Evolutionary conservation across 2,113 vertebrate species (phyloP).

Genomic region (Noturus placidus): DNA sequence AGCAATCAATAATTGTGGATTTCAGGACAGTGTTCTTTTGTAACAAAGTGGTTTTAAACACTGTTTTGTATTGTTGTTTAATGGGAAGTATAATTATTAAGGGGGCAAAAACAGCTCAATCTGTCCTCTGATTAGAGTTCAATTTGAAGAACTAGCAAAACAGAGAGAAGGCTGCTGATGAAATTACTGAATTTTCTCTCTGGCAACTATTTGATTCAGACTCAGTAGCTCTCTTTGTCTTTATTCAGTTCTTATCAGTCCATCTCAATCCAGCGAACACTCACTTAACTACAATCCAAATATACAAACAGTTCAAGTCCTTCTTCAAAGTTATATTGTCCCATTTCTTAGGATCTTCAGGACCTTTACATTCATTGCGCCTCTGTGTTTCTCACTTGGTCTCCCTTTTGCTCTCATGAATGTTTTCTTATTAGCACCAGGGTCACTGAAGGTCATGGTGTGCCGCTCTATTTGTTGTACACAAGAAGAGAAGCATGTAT

Average conservation of each 20-base stretch:
- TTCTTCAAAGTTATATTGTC: background rate
- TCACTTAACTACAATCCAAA: background rate
- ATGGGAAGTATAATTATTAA: background rate
- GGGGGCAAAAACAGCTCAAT: background rate
- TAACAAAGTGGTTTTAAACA: background rate
- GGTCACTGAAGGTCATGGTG: conserved; percentile 31
- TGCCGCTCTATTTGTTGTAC: background rate
- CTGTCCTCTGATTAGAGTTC: background rate
- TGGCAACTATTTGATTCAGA: background rate
- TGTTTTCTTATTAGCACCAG: conserved; percentile 6
- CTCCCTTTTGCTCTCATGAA: background rate
- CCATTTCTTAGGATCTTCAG: background rate
- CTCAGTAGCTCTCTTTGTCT: background rate
- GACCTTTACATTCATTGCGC: background rate
- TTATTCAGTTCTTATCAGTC: background rate
- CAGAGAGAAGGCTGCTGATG: background rate
- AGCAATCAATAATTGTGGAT: conserved; percentile 42
- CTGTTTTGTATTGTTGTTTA: background rate
- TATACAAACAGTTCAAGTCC: background rate
- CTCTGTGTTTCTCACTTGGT: background rate
- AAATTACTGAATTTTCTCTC: background rate
- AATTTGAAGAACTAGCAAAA: background rate
- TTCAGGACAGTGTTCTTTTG: conserved; percentile 44
- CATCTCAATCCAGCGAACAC: background rate
- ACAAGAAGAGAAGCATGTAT: conserved; percentile 45